Base-by-base conservation (phyloP, 2,888 invertebrate genomes). In the Oligia strigilis region DNA sequence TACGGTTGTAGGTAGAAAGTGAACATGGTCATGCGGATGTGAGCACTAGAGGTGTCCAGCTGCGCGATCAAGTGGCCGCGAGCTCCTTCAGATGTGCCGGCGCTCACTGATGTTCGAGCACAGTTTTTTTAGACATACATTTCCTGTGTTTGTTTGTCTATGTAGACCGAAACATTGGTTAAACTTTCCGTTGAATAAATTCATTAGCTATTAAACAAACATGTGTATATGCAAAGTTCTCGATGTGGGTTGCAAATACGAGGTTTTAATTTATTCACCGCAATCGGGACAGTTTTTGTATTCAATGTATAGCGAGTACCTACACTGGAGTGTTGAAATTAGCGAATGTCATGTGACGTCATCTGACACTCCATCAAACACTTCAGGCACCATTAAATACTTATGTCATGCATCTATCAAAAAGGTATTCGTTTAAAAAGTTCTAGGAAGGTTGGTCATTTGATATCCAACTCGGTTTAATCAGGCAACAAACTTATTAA, bases 1-100 rank as follows among this genome's bases (percentile, higher is more conserved):
- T 91, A 89, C 89, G 85, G 85, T 88, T 84, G 82, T 84, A 85
- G 87, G 88, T 93, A 93, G 94, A 94, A 94, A 94, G 94, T 92
- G 93, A 93, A 92, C 83, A 84, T 75, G 85, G 84, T 80, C 62
- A 69, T 87, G 87, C 92, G 92, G 92, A 92, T 91, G 89, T 90
- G 87, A 80, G 87, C 90, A 91, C 92, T 92, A 78, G 90, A 93
- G 83, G 88, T 89, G 89, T 87, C 89, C 91, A 91, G 87, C 89
- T 89, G 83, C 77, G 78, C 78, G 78, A 81, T 89, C 90, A 90
- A 92, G 92, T 90, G 90, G 86, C 74, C 80, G 83, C 75, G 76
- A 77, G 81, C 77, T 81, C 76, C 76, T 85, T 79, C 75, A 77
- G 67, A 83, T 86, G 87, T 82, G 58, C 66, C 80, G 77, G 40